phyloP scores from a whole-genome alignment of 2,888 invertebrate species.

The Eustalomyia histrio region DNA sequence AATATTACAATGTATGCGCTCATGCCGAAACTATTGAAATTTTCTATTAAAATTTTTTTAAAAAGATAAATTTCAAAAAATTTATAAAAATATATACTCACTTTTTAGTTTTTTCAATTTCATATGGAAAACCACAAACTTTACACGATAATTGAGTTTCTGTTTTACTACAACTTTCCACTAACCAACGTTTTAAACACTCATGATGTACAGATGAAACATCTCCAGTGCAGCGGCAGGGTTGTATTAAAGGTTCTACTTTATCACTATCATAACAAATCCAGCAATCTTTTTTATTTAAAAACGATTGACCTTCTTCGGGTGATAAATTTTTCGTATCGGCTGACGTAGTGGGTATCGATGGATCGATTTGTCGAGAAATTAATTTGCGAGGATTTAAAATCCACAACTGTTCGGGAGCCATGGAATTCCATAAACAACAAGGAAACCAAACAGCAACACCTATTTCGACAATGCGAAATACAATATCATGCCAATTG shows the following conservation, averaged over 20 bases:
- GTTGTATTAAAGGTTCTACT: constrained; percentile 90
- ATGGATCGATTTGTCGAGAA: constrained; percentile 83
- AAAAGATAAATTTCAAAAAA: too few relatives aligned
- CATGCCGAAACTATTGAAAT: too few relatives aligned
- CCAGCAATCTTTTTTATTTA: constrained; percentile 90
- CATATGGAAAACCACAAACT: constrained; percentile 91
- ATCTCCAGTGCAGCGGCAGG: constrained; percentile 94
- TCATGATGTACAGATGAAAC: constrained; percentile 96
- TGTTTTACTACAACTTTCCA: constrained; percentile 89
- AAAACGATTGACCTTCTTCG: constrained; percentile 81
- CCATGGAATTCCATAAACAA: constrained; percentile 97
- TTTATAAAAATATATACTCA: constrained; percentile 71
- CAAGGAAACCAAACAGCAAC: constrained; percentile 97
- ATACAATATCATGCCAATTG: constrained; percentile 95
- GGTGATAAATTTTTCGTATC: constrained; percentile 78
- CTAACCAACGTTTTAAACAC: constrained; percentile 92
- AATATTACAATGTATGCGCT: too few relatives aligned
- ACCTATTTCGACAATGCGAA: constrained; percentile 94
- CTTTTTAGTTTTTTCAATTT: constrained; percentile 87
- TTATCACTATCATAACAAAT: constrained; percentile 94
- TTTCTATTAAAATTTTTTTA: too few relatives aligned
- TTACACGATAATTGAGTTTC: constrained; percentile 88
- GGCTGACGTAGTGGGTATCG: constrained; percentile 79
- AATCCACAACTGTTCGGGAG: constrained; percentile 95
- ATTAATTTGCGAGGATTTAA: constrained; percentile 93